Percentiles rank a stretch among this genome's conserved stretches.
phyloP scores from a whole-genome alignment of 2,797 vertebrate species.

The Chelmon rostratus region DNA sequence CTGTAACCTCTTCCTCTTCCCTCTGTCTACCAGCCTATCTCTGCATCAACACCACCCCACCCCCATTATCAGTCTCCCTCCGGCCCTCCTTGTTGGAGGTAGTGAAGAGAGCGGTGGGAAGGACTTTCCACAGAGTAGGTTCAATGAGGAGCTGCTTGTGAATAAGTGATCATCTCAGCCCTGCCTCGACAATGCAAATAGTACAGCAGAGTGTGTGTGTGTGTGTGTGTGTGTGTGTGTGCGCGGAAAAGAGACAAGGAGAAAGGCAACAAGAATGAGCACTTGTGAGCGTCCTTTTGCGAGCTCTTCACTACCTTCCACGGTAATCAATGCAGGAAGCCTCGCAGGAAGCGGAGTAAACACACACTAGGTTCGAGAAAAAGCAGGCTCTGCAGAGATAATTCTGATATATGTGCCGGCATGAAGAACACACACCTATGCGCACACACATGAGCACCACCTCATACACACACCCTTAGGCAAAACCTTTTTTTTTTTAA shows the following conservation, averaged over 20 bases:
- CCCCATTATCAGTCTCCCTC: constrained; percentile 1
- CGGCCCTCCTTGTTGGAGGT: constrained; percentile 1
- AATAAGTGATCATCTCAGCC: constrained; percentile 24
- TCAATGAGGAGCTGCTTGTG: constrained; percentile 15
- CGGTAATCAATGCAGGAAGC: constrained; percentile 33
- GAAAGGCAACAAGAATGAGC: neutral
- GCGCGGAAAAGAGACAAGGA: neutral
- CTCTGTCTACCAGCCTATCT: constrained; percentile 14
- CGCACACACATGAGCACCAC: neutral
- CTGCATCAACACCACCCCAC: constrained; percentile 19
- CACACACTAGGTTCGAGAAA: neutral
- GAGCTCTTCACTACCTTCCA: constrained; percentile 11
- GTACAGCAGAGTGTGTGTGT: neutral
- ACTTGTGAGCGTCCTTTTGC: neutral
- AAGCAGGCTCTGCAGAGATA: constrained; percentile 11
- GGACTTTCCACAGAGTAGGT: neutral
- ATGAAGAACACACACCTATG: neutral
- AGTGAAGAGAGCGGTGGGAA: neutral
- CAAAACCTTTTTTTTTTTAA: constrained; percentile 2
- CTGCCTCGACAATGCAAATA: neutral
- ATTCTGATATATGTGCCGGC: constrained; percentile 25
- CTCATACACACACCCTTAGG: constrained; percentile 9
- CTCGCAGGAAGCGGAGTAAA: neutral
- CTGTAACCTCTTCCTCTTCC: constrained; percentile 55
- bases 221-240: neutral